A percentile compares a stretch with the other conserved stretches of the same genome.
Evolutionary conservation across 1,140 invertebrate genomes (phyloP).

Genomic region (Temnothorax longispinosus): DNA sequence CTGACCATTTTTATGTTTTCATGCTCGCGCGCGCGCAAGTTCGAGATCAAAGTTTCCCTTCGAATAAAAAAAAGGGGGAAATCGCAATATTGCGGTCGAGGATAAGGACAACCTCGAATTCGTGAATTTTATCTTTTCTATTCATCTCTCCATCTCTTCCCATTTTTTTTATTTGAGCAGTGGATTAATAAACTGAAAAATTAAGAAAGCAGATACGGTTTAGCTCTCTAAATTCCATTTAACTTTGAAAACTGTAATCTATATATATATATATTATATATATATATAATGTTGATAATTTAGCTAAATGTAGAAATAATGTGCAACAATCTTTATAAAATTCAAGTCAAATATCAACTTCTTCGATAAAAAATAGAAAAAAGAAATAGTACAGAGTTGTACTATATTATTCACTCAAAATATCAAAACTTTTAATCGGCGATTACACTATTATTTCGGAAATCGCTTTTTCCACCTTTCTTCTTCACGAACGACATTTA

Average conservation of each 20-base stretch:
- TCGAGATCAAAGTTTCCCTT: slow-evolving; percentile 53
- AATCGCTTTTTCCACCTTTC: background rate
- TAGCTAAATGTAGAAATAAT: background rate
- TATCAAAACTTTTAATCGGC: background rate
- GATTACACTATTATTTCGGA: background rate
- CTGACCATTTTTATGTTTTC: slow-evolving; percentile 57
- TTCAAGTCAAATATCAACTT: background rate
- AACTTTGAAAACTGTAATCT: background rate
- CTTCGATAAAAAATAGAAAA: background rate
- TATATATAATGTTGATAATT: background rate
- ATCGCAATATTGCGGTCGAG: background rate
- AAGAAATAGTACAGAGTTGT: background rate
- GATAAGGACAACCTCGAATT: slow-evolving; percentile 14
- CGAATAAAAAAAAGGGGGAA: slow-evolving; percentile 23
- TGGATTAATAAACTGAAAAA: background rate
- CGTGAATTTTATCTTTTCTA: background rate
- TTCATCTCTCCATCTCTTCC: background rate
- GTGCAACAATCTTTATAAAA: background rate
- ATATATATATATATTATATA: background rate
- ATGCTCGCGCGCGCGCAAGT: slow-evolving; percentile 29
- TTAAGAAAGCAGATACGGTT: background rate
- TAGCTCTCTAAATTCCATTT: background rate
- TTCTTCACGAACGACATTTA: background rate
- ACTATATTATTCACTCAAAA: background rate
- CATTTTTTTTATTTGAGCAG: background rate